phyloP scores from a whole-genome alignment of 2,888 invertebrate species.

The Oegoconia quadripuncta region DNA sequence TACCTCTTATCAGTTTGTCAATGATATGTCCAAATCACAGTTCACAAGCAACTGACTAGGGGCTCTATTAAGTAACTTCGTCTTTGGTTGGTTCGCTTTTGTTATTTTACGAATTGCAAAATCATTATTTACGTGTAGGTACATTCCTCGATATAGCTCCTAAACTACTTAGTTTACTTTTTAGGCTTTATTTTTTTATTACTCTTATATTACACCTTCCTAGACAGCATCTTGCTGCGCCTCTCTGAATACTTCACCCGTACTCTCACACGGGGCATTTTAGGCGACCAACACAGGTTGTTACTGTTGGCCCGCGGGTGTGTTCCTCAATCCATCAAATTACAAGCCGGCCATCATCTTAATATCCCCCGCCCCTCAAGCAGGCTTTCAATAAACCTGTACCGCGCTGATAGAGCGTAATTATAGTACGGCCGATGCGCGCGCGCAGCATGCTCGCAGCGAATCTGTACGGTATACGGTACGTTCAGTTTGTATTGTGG shows the following conservation, averaged over 20 bases:
- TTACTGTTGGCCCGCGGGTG: constrained; percentile 59
- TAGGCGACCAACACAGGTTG: constrained; percentile 49
- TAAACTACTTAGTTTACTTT: too few relatives aligned
- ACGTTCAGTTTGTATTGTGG: constrained; percentile 51
- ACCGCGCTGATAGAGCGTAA: constrained; percentile 74
- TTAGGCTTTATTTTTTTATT: too few relatives aligned
- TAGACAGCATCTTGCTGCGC: background rate
- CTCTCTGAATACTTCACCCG: background rate
- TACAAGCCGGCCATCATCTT: constrained; percentile 72
- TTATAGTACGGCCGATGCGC: constrained; percentile 58
- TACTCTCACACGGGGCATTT: constrained; percentile 32
- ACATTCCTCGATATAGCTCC: too few relatives aligned
- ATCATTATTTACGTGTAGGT: too few relatives aligned
- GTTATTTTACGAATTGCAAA: too few relatives aligned
- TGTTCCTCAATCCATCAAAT: constrained; percentile 75
- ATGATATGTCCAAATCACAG: too few relatives aligned
- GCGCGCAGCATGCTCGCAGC: constrained; percentile 52
- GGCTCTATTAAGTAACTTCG: too few relatives aligned
- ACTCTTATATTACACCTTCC: background rate
- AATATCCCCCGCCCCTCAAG: constrained; percentile 71
- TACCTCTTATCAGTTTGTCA: too few relatives aligned
- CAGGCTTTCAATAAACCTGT: constrained; percentile 73
- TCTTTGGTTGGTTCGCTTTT: too few relatives aligned
- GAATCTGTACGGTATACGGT: constrained; percentile 49
- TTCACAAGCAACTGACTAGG: too few relatives aligned